Conservation (phyloP, 2,888 invertebrate species). For the Microctonus aethiopoides region DNA sequence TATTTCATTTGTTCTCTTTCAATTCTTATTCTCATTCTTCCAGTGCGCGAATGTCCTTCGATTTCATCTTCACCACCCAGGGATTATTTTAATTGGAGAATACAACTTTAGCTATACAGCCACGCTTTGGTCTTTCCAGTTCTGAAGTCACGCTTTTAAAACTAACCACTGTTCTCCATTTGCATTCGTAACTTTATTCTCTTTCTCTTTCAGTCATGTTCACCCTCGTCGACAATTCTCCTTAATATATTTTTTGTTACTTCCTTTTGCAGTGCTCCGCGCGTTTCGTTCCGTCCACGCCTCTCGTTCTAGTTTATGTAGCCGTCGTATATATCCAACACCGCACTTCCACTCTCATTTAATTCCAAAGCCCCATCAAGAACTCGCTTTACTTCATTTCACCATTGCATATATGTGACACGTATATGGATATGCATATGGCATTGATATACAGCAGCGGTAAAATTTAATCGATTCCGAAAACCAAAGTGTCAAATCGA, state of each 20-base stretch:
- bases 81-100: constrained; percentile 25
- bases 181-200: constrained; percentile 46
- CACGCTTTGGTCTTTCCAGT: too few species aligned
- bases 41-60: constrained; percentile 8
- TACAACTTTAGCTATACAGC: too few species aligned
- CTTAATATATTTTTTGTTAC: constrained; percentile 33
- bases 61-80: constrained; percentile 16
- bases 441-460: constrained; percentile 1
- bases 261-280: constrained; percentile 35
- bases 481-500: constrained; percentile 12
- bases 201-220: constrained; percentile 28
- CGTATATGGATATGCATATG: neutral
- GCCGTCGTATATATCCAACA: constrained; percentile 36
- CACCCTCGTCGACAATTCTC: constrained; percentile 43
- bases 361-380: constrained; percentile 13
- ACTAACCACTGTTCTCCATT: constrained; percentile 45
- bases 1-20: neutral
- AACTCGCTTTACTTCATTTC: constrained; percentile 13
- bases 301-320: constrained; percentile 52
- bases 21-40: too few species aligned
- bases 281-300: constrained; percentile 46
- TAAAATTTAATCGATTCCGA: constrained; percentile 18
- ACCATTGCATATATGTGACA: neutral
- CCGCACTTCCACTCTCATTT: constrained; percentile 24
- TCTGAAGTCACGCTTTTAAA: constrained; percentile 35